Evolutionary conservation across 1,140 invertebrate species (phyloP), one percentile per base, ranked within the genome.

Genomic region (Drosophila ogumai): DNA sequence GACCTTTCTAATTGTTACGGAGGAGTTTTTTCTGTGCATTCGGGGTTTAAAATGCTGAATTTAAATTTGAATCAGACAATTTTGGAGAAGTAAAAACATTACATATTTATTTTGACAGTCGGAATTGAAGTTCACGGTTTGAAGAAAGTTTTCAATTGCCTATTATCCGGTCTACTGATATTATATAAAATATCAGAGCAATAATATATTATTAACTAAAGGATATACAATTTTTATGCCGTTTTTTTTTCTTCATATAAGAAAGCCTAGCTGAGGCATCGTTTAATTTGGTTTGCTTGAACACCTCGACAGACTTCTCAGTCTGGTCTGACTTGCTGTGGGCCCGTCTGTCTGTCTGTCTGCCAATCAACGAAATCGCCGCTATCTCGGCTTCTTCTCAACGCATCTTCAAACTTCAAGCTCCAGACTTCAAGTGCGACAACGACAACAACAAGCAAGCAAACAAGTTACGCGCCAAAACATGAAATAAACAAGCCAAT

Each of bases 391-490:
- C 40, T 46, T 55, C 50, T 47, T 28, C 65, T 55, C 34, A 38
- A 55, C 67, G 40, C 68, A 47, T 44, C 46, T 52, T 65, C 43
- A 54, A 49, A 44, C 55, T 75, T 67, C 40, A 47, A 46, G 68
- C 55, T 46, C 40, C 73, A 64, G 43, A 61, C 74, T 73, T 73
- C 64, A 82, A 79, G 63, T 56, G 55, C 58, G 63, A 22, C 58
- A 59, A 44, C 57, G 49, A 44, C 61, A 58, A 50, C 79, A 73
- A 64, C 61, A 69, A 40, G 36, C 50, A 47, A 65, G 78, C 73
- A 90, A 88, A 88, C 84, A 84, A 90, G 85, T 88, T 90, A 59
- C 72, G 85, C 85, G 85, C 85, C 76, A 77, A 90, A 90, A 88
- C 80, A 84, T 81, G 85, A 84, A 84, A 77, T 81, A 74, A 84